Base-by-base conservation (phyloP, 1,140 invertebrate genomes). In the Phymorhynchus buccinoides region DNA sequence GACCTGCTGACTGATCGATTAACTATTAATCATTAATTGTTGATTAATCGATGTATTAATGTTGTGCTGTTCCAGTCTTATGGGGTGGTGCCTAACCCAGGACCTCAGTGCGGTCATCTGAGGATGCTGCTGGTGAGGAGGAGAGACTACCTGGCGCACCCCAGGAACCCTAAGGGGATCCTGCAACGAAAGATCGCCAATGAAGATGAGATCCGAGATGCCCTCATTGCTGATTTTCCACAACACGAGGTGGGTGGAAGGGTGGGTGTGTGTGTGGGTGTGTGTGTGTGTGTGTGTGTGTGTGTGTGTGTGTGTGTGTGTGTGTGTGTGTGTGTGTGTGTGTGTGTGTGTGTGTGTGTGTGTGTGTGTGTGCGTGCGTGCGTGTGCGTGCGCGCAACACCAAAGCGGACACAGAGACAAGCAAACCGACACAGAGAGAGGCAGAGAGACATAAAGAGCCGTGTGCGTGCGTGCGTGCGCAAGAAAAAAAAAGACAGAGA, bases 61-160 rank as follows among this genome's bases (percentile, higher is more conserved):
- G n/a, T n/a, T n/a, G n/a, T n/a, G n/a, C n/a, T n/a, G 1, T 75
- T 14, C 12, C 77, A 68, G 62, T 39, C 71, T 1, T 81, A 83
- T 56, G 80, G 83, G 3, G 66, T 80, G 39, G 18, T 4, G 32
- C 35, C 41, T 2, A 75, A 52, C 9, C 80, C 84, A 73, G 73
- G 32, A 16, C 71, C 89, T 9, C 77, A 90, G 62, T 92, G 91
- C 85, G n/a, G 84, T 9, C 75, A 78, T 32, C 71, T 91, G 37
- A 81, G 85, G 12, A 84, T 92, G 42, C 83, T 91, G 35, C 91
- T 92, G 80, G 86, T 92, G 30, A 91, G 90, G 89, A 81, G 91
- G 42, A 84, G 86, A 14, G 85, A 92, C 80, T 92, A 92, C 80
- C 84, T 92, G 16, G 89, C 90, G 3, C 90, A 91, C 86, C 89